These are phyloP conservation scores for Trachops cirrhosus DNA, from an alignment of 2,797 vertebrate genomes.

Conservation along the genomic window DNA sequence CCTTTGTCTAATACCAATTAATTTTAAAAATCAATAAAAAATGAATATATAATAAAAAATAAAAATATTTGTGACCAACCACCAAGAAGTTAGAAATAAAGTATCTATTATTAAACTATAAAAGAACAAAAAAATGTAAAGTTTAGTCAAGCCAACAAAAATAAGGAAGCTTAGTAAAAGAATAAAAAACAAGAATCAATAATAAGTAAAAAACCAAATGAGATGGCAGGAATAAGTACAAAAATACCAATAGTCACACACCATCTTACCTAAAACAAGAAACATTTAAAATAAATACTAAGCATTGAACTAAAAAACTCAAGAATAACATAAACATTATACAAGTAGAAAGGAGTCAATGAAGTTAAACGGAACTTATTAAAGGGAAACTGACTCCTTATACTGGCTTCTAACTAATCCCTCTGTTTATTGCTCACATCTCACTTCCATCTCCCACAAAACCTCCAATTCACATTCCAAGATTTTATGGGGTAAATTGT, in stretches of 20 bases:
- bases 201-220: neutral
- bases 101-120: neutral
- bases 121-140: neutral
- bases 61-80: neutral
- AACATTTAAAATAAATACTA: neutral
- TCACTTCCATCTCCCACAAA: neutral
- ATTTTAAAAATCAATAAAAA: neutral
- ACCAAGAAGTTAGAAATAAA: neutral
- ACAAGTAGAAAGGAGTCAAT: neutral
- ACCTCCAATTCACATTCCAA: neutral
- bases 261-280: neutral
- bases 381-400: neutral
- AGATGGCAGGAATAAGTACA: neutral
- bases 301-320: neutral
- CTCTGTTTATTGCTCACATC: neutral
- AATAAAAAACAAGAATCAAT: neutral
- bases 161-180: neutral
- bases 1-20: too few species aligned
- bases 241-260: neutral
- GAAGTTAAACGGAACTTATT: neutral
- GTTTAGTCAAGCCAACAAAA: neutral
- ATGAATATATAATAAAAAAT: neutral
- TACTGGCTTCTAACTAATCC: neutral
- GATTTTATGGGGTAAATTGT: neutral
- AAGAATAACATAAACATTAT: neutral